Percentiles rank a stretch among this genome's conserved stretches.
These are phyloP conservation scores for Hemibagrus guttatus DNA, from an alignment of 2,797 vertebrate genomes.

Conservation along the genomic window DNA sequence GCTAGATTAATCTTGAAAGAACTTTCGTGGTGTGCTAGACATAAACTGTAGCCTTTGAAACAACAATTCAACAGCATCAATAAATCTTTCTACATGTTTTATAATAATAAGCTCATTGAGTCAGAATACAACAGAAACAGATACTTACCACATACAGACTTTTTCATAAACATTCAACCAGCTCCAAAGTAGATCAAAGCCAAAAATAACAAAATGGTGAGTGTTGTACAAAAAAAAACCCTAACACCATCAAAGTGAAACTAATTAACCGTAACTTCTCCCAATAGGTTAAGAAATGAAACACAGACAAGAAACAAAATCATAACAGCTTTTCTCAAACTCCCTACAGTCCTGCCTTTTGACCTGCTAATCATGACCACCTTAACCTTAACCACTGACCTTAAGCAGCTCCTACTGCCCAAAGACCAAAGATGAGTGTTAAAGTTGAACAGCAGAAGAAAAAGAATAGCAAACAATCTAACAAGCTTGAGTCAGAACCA, in stretches of 20 bases:
- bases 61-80: background rate
- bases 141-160: background rate
- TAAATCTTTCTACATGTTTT: constrained; percentile 3
- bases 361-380: constrained; percentile 10
- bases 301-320: background rate
- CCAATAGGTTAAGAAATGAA: too few species aligned
- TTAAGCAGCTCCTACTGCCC: background rate
- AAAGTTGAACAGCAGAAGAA: background rate
- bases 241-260: background rate
- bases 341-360: background rate
- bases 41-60: background rate
- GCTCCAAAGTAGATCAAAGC: background rate
- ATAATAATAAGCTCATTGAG: too few species aligned
- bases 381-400: constrained; percentile 2
- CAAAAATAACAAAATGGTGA: background rate
- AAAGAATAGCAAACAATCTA: constrained; percentile 12
- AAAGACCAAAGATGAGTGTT: constrained; percentile 11
- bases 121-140: background rate
- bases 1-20: background rate
- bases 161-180: background rate
- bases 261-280: background rate
- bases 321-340: background rate
- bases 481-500: constrained; percentile 1
- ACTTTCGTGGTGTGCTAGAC: too few species aligned
- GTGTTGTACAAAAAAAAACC: background rate